These are phyloP conservation scores for Calliopsis andreniformis DNA, from an alignment of 1,140 invertebrate species.

Conservation along the genomic window DNA sequence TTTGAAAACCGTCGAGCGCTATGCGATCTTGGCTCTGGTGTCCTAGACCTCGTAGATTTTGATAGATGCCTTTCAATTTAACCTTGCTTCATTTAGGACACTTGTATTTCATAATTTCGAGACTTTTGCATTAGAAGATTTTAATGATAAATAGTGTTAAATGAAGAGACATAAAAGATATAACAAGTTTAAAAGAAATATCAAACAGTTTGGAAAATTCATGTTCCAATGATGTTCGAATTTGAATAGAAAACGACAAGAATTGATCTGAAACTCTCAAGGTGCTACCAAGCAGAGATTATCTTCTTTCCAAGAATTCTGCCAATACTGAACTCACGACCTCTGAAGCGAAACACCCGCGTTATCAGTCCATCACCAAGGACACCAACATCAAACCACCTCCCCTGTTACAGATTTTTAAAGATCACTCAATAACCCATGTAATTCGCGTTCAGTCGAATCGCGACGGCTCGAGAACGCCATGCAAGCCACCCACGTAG, in stretches of 20 bases:
- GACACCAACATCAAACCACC: slow-evolving; percentile 13
- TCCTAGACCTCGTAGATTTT: not conserved
- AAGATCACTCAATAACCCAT: slow-evolving; percentile 29
- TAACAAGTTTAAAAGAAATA: no score
- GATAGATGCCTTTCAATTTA: no score
- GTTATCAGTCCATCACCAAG: slow-evolving; percentile 38
- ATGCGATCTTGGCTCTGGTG: not conserved
- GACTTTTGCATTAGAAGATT: no score
- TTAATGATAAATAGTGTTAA: no score
- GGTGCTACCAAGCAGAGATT: no score
- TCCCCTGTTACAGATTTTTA: not conserved
- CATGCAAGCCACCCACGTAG: slow-evolving; percentile 51
- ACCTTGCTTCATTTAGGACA: no score
- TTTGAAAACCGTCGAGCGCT: not conserved
- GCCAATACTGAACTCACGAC: not conserved
- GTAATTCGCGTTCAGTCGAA: slow-evolving; percentile 47
- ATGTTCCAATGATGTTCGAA: no score
- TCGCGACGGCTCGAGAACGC: slow-evolving; percentile 42
- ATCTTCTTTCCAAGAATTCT: slow-evolving; percentile 20
- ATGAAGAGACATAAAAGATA: no score
- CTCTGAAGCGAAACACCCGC: slow-evolving; percentile 1
- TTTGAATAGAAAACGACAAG: no score
- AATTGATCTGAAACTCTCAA: no score
- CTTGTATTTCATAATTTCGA: not conserved
- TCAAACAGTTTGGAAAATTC: no score